Percentiles rank a stretch among this genome's conserved stretches.
phyloP scores from a whole-genome alignment of 2,888 invertebrate genomes.

The Ophion ellenae region DNA sequence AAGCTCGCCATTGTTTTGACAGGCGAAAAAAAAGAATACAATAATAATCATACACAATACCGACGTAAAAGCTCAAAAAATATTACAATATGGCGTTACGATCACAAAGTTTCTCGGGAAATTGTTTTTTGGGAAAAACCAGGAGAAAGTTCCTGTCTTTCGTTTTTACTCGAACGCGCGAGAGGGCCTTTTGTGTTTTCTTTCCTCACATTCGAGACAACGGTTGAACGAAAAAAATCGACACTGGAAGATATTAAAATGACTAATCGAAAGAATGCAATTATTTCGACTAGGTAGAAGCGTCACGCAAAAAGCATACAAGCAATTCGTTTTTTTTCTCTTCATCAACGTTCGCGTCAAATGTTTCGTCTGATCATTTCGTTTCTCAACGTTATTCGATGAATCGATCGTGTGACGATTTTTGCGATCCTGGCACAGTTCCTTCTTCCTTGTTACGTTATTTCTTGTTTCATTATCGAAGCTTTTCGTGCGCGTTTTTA shows the following conservation, averaged over 20 bases:
- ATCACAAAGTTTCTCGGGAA: slow-evolving; percentile 42
- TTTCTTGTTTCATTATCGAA: slow-evolving; percentile 13
- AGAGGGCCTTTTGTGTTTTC: background rate
- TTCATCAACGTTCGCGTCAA: slow-evolving; percentile 4
- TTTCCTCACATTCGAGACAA: background rate
- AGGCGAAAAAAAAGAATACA: slow-evolving; percentile 2
- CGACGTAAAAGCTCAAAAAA: slow-evolving; percentile 33
- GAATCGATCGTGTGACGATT: slow-evolving; percentile 27
- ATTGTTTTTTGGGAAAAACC: slow-evolving; percentile 5
- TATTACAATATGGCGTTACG: slow-evolving; percentile 42
- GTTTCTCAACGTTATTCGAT: slow-evolving; percentile 6
- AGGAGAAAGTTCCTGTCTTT: background rate
- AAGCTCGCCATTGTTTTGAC: slow-evolving; percentile 12
- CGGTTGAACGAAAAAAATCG: slow-evolving; percentile 24
- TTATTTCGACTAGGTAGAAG: slow-evolving; percentile 65
- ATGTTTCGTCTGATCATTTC: slow-evolving; percentile 8
- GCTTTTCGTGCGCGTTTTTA: slow-evolving; percentile 31
- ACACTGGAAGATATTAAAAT: slow-evolving; percentile 15
- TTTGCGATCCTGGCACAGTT: slow-evolving; percentile 44
- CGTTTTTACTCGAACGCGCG: background rate
- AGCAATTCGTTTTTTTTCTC: slow-evolving; percentile 30
- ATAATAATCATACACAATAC: slow-evolving; percentile 35
- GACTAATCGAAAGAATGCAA: slow-evolving; percentile 25
- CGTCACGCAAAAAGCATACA: slow-evolving; percentile 58
- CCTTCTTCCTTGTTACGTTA: slow-evolving; percentile 3